Evolutionary conservation across 2,113 vertebrate species (phyloP).

Genomic region (Ramphastos sulfuratus): DNA sequence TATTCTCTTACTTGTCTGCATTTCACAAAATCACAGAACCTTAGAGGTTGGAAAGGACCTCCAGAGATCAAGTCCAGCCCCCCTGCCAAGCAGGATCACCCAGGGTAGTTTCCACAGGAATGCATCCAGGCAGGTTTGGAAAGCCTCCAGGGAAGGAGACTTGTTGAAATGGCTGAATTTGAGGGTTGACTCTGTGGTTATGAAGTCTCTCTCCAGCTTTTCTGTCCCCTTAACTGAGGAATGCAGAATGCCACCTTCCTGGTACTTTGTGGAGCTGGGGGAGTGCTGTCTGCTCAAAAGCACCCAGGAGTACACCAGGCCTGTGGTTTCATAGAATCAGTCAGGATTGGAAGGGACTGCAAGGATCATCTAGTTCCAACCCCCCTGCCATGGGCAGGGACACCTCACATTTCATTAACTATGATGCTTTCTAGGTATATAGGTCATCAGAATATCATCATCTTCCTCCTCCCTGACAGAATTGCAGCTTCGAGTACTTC

Average conservation of each 20-base stretch:
- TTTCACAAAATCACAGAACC: neutral
- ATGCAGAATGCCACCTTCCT: neutral
- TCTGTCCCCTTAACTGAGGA: neutral
- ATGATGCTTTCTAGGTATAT: neutral
- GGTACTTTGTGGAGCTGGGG: neutral
- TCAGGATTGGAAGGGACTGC: too few relatives aligned
- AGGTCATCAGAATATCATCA: neutral
- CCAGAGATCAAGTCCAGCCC: too few relatives aligned
- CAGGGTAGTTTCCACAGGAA: too few relatives aligned
- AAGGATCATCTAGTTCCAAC: too few relatives aligned
- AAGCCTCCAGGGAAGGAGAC: too few relatives aligned
- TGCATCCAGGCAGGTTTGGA: too few relatives aligned
- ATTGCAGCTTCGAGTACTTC: constrained; percentile 30
- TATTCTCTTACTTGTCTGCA: neutral
- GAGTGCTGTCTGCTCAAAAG: neutral
- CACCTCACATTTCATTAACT: neutral
- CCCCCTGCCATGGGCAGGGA: too few relatives aligned
- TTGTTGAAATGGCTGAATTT: neutral
- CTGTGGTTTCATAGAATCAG: neutral
- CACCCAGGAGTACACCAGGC: neutral
- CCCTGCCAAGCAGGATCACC: too few relatives aligned
- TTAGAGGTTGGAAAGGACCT: too few relatives aligned
- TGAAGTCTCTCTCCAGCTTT: neutral
- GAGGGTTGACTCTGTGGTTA: neutral
- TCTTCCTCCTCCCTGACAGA: neutral